phyloP scores from a whole-genome alignment of 1,140 invertebrate species.

The Drosophila obscura region DNA sequence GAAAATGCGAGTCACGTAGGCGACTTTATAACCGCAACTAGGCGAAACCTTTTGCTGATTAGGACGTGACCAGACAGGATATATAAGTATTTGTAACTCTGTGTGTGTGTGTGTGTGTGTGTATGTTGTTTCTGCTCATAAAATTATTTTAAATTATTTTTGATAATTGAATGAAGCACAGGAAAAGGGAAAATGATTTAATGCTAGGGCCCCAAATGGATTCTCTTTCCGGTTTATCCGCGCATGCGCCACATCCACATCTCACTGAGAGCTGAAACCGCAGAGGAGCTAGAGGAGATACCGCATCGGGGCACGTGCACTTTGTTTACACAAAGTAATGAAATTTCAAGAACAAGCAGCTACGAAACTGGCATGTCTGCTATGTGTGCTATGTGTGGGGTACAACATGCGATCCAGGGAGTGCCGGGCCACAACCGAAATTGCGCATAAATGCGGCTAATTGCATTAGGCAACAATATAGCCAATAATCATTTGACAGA shows the following conservation, averaged over 20 bases:
- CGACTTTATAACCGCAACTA: conserved; percentile 75
- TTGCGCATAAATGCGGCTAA: conserved; percentile 70
- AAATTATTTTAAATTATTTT: conserved; percentile 81
- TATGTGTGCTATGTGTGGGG: not conserved
- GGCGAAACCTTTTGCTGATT: conserved; percentile 80
- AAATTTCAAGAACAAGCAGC: conserved; percentile 75
- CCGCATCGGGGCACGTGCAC: conserved; percentile 62
- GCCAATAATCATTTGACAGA: conserved; percentile 64
- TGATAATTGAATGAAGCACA: conserved; percentile 77
- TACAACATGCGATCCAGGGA: not conserved
- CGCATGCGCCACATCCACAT: conserved; percentile 49
- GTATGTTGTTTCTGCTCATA: conserved; percentile 21
- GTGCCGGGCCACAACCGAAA: conserved; percentile 37
- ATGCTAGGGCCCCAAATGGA: conserved; percentile 30
- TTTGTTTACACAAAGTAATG: conserved; percentile 80
- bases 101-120: conserved; percentile 1
- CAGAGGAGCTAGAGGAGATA: not conserved
- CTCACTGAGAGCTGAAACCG: too few relatives aligned
- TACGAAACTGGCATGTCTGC: conserved; percentile 49
- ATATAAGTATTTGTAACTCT: conserved; percentile 2
- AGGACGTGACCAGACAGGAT: conserved; percentile 67
- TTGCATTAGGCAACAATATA: conserved; percentile 71
- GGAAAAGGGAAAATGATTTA: conserved; percentile 64
- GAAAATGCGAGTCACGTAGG: conserved; percentile 62
- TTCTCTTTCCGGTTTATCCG: conserved; percentile 67